Evolutionary conservation across 2,888 invertebrate species (phyloP).

Genomic region (Apotomis turbidana): DNA sequence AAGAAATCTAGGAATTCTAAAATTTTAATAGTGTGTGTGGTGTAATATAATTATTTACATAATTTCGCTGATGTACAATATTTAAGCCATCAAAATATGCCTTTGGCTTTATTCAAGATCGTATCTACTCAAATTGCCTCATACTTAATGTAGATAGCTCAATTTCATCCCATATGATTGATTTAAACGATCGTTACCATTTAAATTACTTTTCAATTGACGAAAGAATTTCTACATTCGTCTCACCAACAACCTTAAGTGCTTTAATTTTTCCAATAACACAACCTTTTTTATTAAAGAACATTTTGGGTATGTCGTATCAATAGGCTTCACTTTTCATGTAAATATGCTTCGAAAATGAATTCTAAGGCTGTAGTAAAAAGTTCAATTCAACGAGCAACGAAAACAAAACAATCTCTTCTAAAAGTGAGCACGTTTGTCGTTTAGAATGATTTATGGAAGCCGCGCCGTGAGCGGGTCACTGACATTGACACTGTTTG

Average conservation of each 20-base stretch:
- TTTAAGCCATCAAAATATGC: too few relatives aligned
- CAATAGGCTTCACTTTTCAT: neutral
- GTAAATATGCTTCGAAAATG: neutral
- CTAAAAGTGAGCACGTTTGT: neutral
- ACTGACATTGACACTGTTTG: slow-evolving; percentile 59
- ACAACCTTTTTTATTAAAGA: neutral
- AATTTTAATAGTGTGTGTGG: too few relatives aligned
- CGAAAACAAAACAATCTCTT: neutral
- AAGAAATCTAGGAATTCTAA: too few relatives aligned
- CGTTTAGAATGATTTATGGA: slow-evolving; percentile 29
- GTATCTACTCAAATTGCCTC: neutral
- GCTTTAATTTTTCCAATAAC: neutral
- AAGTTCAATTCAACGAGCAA: neutral
- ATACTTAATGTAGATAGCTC: slow-evolving; percentile 8
- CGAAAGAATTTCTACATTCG: slow-evolving; percentile 3
- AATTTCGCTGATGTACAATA: too few relatives aligned
- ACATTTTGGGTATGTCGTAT: neutral
- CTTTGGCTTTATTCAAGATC: too few relatives aligned
- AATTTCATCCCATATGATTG: slow-evolving; percentile 20
- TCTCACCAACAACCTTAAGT: neutral
- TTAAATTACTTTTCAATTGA: slow-evolving; percentile 23
- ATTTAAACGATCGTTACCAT: slow-evolving; percentile 19
- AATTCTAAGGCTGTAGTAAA: neutral
- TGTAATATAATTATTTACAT: too few relatives aligned
- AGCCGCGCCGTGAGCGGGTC: slow-evolving; percentile 46